Evolutionary conservation across 2,888 invertebrate species (phyloP).

Genomic region (Psylliodes chrysocephalus): DNA sequence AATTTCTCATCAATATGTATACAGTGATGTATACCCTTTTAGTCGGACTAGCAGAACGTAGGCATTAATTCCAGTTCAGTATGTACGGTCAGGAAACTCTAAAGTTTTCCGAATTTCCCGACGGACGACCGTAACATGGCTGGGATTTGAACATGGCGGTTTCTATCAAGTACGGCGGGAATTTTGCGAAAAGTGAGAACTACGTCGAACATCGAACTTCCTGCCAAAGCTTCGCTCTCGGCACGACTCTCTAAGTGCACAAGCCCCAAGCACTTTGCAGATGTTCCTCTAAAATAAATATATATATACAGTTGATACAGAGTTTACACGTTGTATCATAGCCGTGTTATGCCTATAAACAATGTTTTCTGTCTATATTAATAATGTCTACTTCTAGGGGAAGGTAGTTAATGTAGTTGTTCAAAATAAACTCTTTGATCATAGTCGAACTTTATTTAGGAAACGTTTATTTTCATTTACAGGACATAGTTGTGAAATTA

Average conservation of each 20-base stretch:
- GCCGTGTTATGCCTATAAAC: too few relatives aligned
- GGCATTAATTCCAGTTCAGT: conserved; percentile 26
- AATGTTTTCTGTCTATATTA: too few relatives aligned
- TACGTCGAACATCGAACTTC: conserved; percentile 12
- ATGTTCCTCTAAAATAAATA: too few relatives aligned
- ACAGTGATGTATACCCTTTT: conserved; percentile 22
- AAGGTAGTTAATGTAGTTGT: too few relatives aligned
- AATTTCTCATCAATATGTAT: conserved; percentile 29
- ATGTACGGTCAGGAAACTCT: conserved; percentile 28
- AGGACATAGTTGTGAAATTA: too few relatives aligned
- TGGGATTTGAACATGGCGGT: conserved; percentile 22
- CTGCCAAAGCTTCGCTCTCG: not conserved
- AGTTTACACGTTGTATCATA: too few relatives aligned
- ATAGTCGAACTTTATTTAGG: too few relatives aligned
- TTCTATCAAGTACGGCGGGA: not conserved
- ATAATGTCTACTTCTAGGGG: too few relatives aligned
- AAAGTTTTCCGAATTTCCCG: conserved; percentile 29
- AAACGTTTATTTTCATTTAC: too few relatives aligned
- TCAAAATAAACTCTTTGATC: not conserved
- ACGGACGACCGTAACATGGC: conserved; percentile 6
- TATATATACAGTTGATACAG: too few relatives aligned
- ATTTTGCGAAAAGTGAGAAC: not conserved
- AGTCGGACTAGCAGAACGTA: conserved; percentile 5
- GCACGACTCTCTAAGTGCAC: not conserved
- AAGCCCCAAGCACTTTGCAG: too few relatives aligned